Conservation (phyloP, 2,113 vertebrate species). For the Oplegnathus fasciatus region DNA sequence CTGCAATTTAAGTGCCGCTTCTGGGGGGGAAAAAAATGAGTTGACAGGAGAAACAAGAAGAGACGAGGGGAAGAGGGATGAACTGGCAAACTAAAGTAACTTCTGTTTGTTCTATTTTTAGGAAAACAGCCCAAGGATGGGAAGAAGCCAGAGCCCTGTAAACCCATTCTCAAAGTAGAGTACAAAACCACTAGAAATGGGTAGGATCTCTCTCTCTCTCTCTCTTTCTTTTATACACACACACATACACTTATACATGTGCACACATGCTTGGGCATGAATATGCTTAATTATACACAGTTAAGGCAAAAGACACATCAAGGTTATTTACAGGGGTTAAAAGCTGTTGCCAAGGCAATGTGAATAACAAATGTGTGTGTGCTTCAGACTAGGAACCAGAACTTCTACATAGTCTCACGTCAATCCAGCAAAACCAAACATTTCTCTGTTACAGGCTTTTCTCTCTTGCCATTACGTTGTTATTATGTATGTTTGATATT, state of each 20-base stretch:
- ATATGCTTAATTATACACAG: conserved; percentile 12
- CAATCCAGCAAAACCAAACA: neutral
- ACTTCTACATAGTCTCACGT: neutral
- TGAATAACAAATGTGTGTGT: neutral
- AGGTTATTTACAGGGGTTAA: conserved; percentile 9
- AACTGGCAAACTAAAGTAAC: conserved; percentile 63
- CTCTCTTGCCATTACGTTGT: neutral
- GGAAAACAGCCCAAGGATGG: conserved; percentile 99
- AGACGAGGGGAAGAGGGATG: conserved; percentile 42
- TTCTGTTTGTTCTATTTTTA: conserved; percentile 85
- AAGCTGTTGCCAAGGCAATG: neutral
- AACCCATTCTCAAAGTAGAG: conserved; percentile 99
- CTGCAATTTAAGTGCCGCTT: conserved; percentile 60
- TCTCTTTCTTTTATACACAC: neutral
- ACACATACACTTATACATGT: conserved; percentile 3
- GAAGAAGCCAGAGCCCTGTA: conserved; percentile 99
- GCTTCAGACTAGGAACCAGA: neutral
- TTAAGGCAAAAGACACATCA: neutral
- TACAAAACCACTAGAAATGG: conserved; percentile 97
- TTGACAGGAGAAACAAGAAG: conserved; percentile 43
- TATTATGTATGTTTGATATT: neutral
- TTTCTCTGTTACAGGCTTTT: neutral
- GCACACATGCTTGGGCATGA: neutral
- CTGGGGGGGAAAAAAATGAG: neutral
- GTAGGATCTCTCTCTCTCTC: conserved; percentile 80